Evolutionary conservation across 2,797 vertebrate genomes (phyloP), one percentile per base, ranked within the genome.

Genomic region (Hypotaenidia philippensis): DNA sequence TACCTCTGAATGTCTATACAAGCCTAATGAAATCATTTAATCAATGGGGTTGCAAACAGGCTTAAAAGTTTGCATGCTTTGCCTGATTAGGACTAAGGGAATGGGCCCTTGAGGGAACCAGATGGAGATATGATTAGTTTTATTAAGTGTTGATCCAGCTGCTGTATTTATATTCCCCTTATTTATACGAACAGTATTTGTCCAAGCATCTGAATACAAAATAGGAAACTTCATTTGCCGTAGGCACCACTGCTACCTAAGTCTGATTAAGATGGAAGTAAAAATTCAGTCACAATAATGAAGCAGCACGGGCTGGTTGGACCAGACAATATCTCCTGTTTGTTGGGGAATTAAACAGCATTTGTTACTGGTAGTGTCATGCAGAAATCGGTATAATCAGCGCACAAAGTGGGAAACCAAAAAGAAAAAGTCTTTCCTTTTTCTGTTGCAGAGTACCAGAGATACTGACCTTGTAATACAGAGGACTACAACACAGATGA

Each of bases 401-500:
- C 0, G 1, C 77, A 74, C 65, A 69, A 10, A 82, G 50, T 5
- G 75, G 59, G 34, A 91, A 76, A 36, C 36, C 9, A 90, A 90
- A 11, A 20, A 47, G 6, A 52, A 44, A 7, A 47, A 74, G 22
- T 31, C 4, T 47, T 71, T 86, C 80, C 44, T 53, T 76, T 23
- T 82, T 49, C 60, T 59, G 11, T 29, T 68, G 34, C 23, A 29
- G 83, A 69, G 32, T 40, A 77, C 38, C 18, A 34, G 25, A 45
- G 71, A 78, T 94, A 98, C 99, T 98, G 97, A 99, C 99, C 99
- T 99, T 97, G 99, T 99, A 97, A 99, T 99, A 97, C 99, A 99
- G 96, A 99, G 99, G 97, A 99, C 99, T 97, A 99, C 99, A 97
- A 99, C 99, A 79, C 99, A 99, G 98, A 99, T 99, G 98, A 99